A percentile compares a stretch with the other conserved stretches of the same genome.
Evolutionary conservation across 2,113 vertebrate genomes (phyloP).

Genomic region (Poecile atricapillus): DNA sequence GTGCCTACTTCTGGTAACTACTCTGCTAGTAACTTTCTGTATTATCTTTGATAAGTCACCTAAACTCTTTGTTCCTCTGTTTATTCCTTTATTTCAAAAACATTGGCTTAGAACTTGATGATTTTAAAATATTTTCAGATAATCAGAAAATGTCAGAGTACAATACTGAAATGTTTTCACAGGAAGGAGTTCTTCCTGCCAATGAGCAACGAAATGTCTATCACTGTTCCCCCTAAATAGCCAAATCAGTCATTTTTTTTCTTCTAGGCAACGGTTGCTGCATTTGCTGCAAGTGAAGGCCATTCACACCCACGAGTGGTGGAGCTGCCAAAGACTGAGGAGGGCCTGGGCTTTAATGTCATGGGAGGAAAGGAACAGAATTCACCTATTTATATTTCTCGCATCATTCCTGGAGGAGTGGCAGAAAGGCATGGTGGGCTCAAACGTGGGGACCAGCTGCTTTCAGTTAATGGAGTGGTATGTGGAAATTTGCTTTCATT

Average conservation of each 20-base stretch:
- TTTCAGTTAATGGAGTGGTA: conserved; percentile 99
- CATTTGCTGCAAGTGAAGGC: conserved; percentile 97
- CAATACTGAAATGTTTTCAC: background rate
- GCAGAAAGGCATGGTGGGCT: conserved; percentile 96
- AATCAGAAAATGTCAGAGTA: background rate
- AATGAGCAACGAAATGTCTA: background rate
- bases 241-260: conserved; percentile 12
- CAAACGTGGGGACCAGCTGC: conserved; percentile 96
- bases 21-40: background rate
- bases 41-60: background rate
- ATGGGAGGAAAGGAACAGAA: conserved; percentile 99
- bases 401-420: conserved; percentile 97
- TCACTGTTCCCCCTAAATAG: background rate
- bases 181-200: background rate
- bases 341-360: conserved; percentile 98
- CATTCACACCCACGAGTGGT: conserved; percentile 97
- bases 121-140: background rate
- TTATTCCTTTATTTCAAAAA: conserved; percentile 13
- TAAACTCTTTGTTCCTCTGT: background rate
- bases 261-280: conserved; percentile 95
- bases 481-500: conserved; percentile 58
- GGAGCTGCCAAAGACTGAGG: conserved; percentile 96
- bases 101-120: background rate
- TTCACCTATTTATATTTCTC: conserved; percentile 98
- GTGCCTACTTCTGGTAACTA: background rate